phyloP scores from a whole-genome alignment of 2,797 vertebrate species.

The Okamejei kenojei region DNA sequence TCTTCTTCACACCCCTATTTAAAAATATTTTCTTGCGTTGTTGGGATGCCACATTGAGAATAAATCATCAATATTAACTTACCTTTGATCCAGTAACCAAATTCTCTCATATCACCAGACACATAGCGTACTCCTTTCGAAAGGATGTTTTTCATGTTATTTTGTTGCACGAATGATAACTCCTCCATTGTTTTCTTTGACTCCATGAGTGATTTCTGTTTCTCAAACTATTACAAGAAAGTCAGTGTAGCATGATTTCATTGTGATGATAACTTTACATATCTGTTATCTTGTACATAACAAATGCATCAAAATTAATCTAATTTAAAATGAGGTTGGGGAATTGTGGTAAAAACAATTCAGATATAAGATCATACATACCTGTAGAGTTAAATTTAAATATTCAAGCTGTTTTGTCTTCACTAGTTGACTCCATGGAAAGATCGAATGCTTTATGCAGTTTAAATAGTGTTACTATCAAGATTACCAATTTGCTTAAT shows the following conservation, averaged over 20 bases:
- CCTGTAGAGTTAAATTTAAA: not conserved
- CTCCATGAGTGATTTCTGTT: conserved; percentile 26
- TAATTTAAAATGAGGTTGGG: not conserved
- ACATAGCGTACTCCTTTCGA: conserved; percentile 62
- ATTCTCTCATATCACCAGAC: conserved; percentile 78
- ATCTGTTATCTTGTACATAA: not conserved
- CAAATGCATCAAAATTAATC: not conserved
- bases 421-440: not conserved
- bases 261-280: not conserved
- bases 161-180: not conserved
- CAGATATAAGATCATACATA: not conserved
- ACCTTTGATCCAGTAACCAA: conserved; percentile 81
- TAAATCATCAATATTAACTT: conserved; percentile 42
- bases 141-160: not conserved
- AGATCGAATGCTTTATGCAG: conserved; percentile 6
- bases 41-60: not conserved
- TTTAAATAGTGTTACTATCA: not conserved
- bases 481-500: conserved; percentile 7
- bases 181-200: not conserved
- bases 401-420: not conserved
- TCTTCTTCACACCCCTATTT: not conserved
- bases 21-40: not conserved
- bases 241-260: not conserved
- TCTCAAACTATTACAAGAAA: not conserved
- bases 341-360: not conserved